Evolutionary conservation across 1,140 invertebrate species (phyloP).

Genomic region (Proctacanthus coquilletti): DNA sequence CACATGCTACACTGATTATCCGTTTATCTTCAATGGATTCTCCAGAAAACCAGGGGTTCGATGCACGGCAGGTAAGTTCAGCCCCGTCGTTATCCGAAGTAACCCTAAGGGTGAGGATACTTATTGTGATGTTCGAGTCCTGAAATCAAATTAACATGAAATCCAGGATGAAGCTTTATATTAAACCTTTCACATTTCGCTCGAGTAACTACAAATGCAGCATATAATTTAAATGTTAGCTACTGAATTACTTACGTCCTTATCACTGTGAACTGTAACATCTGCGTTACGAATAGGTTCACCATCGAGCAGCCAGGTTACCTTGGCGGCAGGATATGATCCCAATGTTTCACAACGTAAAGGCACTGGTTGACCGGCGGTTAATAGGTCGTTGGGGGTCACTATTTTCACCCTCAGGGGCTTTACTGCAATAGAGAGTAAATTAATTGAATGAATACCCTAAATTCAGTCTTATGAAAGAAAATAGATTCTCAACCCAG

Average conservation of each 20-base stretch:
- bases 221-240: no score
- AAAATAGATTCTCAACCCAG: no score
- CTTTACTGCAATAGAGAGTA: conserved; percentile 40
- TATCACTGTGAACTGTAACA: conserved; percentile 27
- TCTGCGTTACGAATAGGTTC: conserved; percentile 39
- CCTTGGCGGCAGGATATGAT: conserved; percentile 53
- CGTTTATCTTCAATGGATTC: conserved; percentile 61
- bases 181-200: no score
- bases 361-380: conserved; percentile 41
- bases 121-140: conserved; percentile 53
- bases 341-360: conserved; percentile 53
- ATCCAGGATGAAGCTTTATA: no score
- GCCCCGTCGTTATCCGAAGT: conserved; percentile 64
- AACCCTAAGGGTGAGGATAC: conserved; percentile 55
- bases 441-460: no score
- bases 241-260: conserved; percentile 27
- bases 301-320: conserved; percentile 53
- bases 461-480: no score
- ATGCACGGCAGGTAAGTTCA: conserved; percentile 68
- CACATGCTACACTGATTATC: conserved; percentile 67
- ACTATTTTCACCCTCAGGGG: conserved; percentile 51
- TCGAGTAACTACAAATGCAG: no score
- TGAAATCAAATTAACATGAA: no score
- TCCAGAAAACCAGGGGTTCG: conserved; percentile 74
- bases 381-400: conserved; percentile 40